A percentile compares a stretch with the other conserved stretches of the same genome.
Evolutionary conservation across 2,113 vertebrate species (phyloP).

Genomic region (Sinocyclocheilus maitianheensis): DNA sequence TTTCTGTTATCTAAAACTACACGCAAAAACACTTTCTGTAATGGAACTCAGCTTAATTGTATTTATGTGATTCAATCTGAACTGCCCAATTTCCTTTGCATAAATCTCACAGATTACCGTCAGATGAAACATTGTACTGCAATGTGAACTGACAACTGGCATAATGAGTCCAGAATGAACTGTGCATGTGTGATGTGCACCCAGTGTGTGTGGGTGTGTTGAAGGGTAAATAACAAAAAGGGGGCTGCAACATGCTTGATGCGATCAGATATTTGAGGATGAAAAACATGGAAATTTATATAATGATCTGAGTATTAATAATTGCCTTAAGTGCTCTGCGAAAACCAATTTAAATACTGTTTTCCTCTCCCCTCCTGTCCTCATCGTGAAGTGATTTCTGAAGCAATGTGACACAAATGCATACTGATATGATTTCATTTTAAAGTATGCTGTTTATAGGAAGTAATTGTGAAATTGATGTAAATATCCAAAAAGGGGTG

Average conservation of each 20-base stretch:
- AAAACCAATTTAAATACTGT: constrained; percentile 50
- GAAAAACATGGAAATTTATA: constrained; percentile 55
- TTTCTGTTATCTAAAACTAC: constrained; percentile 17
- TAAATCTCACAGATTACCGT: not conserved
- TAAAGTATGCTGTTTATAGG: constrained; percentile 46
- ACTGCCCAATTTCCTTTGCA: constrained; percentile 14
- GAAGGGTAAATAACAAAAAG: constrained; percentile 19
- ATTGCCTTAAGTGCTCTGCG: constrained; percentile 55
- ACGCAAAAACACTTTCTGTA: constrained; percentile 7
- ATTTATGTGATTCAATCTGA: not conserved
- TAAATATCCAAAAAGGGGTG: constrained; percentile 64
- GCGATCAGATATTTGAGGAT: constrained; percentile 52
- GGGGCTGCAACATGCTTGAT: constrained; percentile 42
- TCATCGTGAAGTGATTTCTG: not conserved
- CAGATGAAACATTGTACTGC: constrained; percentile 1
- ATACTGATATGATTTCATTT: constrained; percentile 54
- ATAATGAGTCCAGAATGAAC: constrained; percentile 16
- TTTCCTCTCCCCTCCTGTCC: constrained; percentile 18
- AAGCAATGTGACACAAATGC: constrained; percentile 54
- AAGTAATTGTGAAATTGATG: constrained; percentile 67
- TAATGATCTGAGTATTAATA: constrained; percentile 57
- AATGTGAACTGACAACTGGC: not conserved
- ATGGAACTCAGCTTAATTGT: not conserved
- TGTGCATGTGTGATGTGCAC: constrained; percentile 17
- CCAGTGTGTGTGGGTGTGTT: constrained; percentile 2